phyloP scores from a whole-genome alignment of 2,888 invertebrate genomes.

The Spodoptera exigua region DNA sequence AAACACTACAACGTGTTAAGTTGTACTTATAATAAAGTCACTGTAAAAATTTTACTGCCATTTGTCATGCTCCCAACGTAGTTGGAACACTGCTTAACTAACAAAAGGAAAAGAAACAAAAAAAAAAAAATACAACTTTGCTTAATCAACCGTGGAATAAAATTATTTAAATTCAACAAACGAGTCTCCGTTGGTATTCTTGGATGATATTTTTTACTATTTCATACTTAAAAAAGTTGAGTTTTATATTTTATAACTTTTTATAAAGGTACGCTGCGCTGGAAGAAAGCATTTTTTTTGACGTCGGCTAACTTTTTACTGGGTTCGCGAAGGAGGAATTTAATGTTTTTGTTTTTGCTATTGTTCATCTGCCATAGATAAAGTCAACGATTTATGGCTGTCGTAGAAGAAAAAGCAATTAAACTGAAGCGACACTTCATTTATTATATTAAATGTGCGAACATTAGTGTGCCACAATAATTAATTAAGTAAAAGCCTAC shows the following conservation, averaged over 20 bases:
- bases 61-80: slow-evolving; percentile 12
- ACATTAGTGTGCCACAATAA: slow-evolving; percentile 25
- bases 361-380: slow-evolving; percentile 38
- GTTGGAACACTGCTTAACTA: slow-evolving; percentile 15
- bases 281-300: slow-evolving; percentile 28
- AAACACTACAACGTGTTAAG: slow-evolving; percentile 7
- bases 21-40: slow-evolving; percentile 2
- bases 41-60: slow-evolving; percentile 6
- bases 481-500: slow-evolving; percentile 29
- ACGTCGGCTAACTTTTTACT: slow-evolving; percentile 49
- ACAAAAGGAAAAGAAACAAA: slow-evolving; percentile 10
- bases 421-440: slow-evolving; percentile 21
- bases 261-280: slow-evolving; percentile 37
- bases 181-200: slow-evolving; percentile 44
- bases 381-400: slow-evolving; percentile 12
- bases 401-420: slow-evolving; percentile 18
- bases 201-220: slow-evolving; percentile 44
- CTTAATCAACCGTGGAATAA: slow-evolving; percentile 49
- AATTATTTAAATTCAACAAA: slow-evolving; percentile 53
- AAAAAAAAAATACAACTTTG: slow-evolving; percentile 20
- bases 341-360: slow-evolving; percentile 63
- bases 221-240: slow-evolving; percentile 33
- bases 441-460: slow-evolving; percentile 26
- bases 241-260: slow-evolving; percentile 50
- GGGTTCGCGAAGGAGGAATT: slow-evolving; percentile 61